These are phyloP conservation scores for Pocota personata DNA, from an alignment of 2,888 invertebrate species.

Conservation along the genomic window DNA sequence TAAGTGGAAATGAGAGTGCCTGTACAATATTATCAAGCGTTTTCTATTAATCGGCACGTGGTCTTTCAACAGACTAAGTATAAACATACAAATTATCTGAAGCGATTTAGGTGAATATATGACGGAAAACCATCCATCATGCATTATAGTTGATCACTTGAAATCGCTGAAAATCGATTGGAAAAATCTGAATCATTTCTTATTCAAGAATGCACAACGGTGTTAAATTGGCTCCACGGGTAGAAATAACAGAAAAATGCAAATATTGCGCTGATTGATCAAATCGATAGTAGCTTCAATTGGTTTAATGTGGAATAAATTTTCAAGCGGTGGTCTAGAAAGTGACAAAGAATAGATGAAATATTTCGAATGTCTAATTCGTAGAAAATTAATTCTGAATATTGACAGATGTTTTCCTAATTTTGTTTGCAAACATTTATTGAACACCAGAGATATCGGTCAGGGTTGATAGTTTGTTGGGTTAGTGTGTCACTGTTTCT, in stretches of 20 bases:
- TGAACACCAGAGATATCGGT: conserved; percentile 32
- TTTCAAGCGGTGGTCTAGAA: neutral
- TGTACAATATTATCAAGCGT: conserved; percentile 18
- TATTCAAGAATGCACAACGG: neutral
- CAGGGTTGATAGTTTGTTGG: conserved; percentile 45
- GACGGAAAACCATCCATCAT: conserved; percentile 24
- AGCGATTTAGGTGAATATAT: conserved; percentile 38
- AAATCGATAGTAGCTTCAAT: conserved; percentile 6
- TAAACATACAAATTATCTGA: conserved; percentile 12
- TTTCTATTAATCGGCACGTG: conserved; percentile 8
- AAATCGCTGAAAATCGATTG: conserved; percentile 38
- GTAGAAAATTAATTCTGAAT: conserved; percentile 10
- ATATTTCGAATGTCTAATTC: conserved; percentile 9
- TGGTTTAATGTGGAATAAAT: conserved; percentile 8
- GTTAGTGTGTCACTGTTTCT: conserved; percentile 21
- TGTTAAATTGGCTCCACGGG: neutral
- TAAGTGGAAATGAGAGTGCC: neutral
- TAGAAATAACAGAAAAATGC: neutral
- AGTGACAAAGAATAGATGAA: neutral
- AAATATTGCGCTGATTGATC: conserved; percentile 35
- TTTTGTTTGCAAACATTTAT: neutral
- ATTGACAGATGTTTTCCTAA: neutral
- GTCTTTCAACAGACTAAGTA: neutral
- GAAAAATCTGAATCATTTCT: conserved; percentile 17
- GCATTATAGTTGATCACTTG: conserved; percentile 33